Conservation (phyloP, 2,113 vertebrate genomes). For the Chaetorhynchus papuensis region DNA sequence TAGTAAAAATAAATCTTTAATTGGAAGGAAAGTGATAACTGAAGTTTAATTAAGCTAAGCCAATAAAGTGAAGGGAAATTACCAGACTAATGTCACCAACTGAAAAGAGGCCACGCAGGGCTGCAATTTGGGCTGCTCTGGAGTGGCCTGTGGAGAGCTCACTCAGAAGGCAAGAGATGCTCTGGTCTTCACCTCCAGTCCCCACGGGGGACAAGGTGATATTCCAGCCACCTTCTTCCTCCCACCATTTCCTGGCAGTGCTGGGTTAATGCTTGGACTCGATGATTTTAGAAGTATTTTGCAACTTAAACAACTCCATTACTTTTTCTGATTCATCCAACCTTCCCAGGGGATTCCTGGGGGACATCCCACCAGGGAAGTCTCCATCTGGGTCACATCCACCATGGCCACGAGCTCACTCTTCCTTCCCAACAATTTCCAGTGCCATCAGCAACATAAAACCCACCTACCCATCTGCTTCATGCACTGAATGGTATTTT, state of each 20-base stretch:
- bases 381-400: not conserved
- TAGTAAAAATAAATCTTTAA: constrained; percentile 52
- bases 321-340: not conserved
- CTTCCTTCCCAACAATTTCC: not conserved
- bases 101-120: not conserved
- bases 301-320: not conserved
- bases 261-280: not conserved
- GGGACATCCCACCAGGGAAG: accelerated
- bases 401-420: not conserved
- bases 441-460: not conserved
- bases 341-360: not conserved
- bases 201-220: not conserved
- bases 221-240: not conserved
- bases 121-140: not conserved
- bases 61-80: constrained; percentile 33
- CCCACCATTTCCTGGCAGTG: not conserved
- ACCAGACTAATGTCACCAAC: not conserved
- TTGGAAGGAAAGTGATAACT: constrained; percentile 43
- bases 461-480: not conserved
- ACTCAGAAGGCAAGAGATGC: not conserved
- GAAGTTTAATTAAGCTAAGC: constrained; percentile 52
- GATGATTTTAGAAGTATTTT: not conserved
- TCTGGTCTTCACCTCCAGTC: not conserved
- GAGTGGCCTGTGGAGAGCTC: not conserved
- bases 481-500: not conserved